phyloP scores from a whole-genome alignment of 2,888 invertebrate species.

The Clusia tigrina region DNA sequence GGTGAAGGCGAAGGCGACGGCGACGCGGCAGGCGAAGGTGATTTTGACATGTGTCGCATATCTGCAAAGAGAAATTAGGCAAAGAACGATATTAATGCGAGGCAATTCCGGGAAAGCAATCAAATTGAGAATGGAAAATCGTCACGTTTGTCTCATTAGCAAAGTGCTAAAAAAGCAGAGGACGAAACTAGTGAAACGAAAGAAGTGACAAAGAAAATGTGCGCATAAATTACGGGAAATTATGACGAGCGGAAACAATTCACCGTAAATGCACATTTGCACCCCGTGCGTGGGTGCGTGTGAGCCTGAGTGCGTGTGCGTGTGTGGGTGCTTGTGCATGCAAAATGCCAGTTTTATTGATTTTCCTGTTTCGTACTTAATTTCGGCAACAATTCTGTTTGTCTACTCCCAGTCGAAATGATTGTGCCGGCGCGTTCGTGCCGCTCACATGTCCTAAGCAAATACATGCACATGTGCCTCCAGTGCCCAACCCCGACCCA shows the following conservation, averaged over 20 bases:
- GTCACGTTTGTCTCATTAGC: conserved; percentile 1
- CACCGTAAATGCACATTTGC: not conserved
- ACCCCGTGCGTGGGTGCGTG: conserved; percentile 14
- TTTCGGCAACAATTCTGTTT: not conserved
- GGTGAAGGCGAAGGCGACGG: no score
- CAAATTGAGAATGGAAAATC: not conserved
- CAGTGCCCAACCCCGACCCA: no score
- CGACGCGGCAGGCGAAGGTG: no score
- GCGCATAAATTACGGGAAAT: conserved; percentile 21
- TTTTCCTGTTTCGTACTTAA: conserved; percentile 27
- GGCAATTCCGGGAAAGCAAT: not conserved
- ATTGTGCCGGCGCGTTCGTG: not conserved
- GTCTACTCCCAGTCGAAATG: not conserved
- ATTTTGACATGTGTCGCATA: conserved; percentile 62
- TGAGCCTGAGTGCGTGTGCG: conserved; percentile 3
- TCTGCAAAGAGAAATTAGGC: conserved; percentile 45
- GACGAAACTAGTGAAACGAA: no score
- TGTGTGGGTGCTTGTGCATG: conserved; percentile 28
- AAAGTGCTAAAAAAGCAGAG: not conserved
- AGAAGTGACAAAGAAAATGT: conserved; percentile 11
- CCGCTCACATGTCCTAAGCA: conserved; percentile 32
- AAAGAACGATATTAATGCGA: not conserved
- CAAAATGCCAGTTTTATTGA: conserved; percentile 30
- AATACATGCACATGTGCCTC: conserved; percentile 33
- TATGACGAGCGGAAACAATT: conserved; percentile 29